Conservation (phyloP, 2,113 vertebrate species). For the Pontoporia blainvillei region DNA sequence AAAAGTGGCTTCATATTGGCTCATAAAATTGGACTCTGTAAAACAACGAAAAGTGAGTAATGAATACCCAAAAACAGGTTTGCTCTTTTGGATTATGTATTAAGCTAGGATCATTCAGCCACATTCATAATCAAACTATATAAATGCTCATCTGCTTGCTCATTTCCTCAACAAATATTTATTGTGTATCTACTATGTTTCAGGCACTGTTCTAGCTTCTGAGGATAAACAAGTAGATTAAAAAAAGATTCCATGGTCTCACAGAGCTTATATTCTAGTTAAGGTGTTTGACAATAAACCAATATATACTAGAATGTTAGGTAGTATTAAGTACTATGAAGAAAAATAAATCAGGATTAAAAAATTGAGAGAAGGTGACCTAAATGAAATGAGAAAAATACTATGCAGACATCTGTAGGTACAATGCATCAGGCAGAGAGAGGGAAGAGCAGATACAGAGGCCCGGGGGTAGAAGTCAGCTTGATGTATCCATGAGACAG, state of each 20-base stretch:
- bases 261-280: neutral
- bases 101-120: neutral
- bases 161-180: neutral
- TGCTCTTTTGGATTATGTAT: neutral
- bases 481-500: neutral
- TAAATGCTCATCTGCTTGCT: neutral
- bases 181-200: neutral
- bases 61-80: neutral
- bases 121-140: neutral
- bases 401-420: neutral
- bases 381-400: neutral
- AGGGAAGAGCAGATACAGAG: neutral
- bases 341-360: neutral
- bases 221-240: neutral
- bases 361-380: neutral
- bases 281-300: neutral
- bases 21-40: slow-evolving; percentile 94
- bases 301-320: neutral
- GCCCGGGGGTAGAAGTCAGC: neutral
- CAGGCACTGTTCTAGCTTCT: neutral
- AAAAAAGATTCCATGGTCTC: neutral
- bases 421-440: neutral
- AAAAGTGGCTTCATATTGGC: slow-evolving; percentile 97
- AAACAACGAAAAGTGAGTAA: slow-evolving; percentile 94
- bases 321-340: neutral